Evolutionary conservation across 2,113 vertebrate genomes (phyloP).

Genomic region (Ciconia boyciana): DNA sequence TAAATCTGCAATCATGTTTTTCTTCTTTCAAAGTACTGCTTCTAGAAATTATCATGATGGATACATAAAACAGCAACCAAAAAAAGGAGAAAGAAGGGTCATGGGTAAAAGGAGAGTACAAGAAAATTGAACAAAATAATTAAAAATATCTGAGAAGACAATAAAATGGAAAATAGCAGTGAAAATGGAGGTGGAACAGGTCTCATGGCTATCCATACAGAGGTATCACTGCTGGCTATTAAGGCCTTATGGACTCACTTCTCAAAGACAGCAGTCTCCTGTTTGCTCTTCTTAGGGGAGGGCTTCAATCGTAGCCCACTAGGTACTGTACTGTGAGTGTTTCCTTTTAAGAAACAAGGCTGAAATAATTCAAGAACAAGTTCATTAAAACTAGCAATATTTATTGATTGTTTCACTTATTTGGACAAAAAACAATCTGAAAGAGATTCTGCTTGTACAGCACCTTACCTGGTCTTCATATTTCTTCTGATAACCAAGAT

Average conservation of each 20-base stretch:
- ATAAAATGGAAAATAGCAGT: background rate
- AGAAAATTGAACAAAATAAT: background rate
- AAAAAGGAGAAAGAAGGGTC: background rate
- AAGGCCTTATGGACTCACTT: background rate
- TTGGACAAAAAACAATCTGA: background rate
- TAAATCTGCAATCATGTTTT: background rate
- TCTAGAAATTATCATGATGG: background rate
- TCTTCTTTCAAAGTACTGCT: background rate
- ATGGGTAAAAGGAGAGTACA: background rate
- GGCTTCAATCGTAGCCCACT: background rate
- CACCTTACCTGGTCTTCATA: background rate
- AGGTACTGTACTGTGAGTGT: fast-evolving
- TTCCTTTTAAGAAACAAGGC: background rate
- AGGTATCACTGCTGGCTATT: background rate
- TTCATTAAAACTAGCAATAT: background rate
- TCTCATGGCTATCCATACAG: background rate
- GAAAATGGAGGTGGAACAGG: background rate
- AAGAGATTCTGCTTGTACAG: background rate
- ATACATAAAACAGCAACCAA: background rate
- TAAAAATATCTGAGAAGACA: background rate
- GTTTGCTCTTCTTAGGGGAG: background rate
- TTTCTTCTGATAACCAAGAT: background rate
- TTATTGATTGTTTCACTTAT: background rate
- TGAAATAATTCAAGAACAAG: background rate
- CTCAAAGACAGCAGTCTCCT: background rate